Base-by-base conservation (phyloP, 2,113 vertebrate genomes). In the Fregetta grallaria region DNA sequence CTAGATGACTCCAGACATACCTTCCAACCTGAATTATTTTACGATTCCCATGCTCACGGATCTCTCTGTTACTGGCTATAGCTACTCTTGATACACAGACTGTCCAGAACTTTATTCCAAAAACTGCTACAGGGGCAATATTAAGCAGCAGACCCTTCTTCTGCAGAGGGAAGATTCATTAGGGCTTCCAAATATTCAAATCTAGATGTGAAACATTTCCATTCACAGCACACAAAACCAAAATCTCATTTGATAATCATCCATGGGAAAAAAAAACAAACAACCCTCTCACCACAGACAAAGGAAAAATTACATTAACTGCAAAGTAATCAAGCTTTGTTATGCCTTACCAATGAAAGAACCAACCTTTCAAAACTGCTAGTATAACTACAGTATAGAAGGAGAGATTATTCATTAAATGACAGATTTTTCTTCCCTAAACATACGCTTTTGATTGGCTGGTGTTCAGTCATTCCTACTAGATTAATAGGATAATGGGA, bases 241-340 rank as follows among this genome's bases (percentile, higher is more conserved):
- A 58, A 21, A 26, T 10, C 9, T 66, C 66, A 67, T 19, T 38
- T 53, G 22, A 49, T 30, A 49, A 44, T 38, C 26, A 17, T 9
- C 5, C 9, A n/a, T 2, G 12, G 13, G 11, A 5, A 6, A 4
- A 4, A 16, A 49, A 6, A 3, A 4, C 14, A 49, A 44, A 15
- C 44, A 22, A 29, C 6, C 7, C 26, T 34, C 38, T 20, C 4
- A 50, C 19, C 6, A 61, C 5, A 73, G 45, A 26, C 9, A 65
- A 30, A 25, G 34, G 4, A 19, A 45, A 63, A 47, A 14, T 2
- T 11, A 38, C 7, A 44, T n/a, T 11, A 70, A 11, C 4, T 6
- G 10, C 19, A 50, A 55, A 40, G 6, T 3, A 5, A 50, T 34
- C 19, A 40, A 66, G 27, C 12, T 85, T 62, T 49, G 40, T 29